Evolutionary conservation across 2,797 vertebrate genomes (phyloP).

Genomic region (Helicolenus hilgendorfi): DNA sequence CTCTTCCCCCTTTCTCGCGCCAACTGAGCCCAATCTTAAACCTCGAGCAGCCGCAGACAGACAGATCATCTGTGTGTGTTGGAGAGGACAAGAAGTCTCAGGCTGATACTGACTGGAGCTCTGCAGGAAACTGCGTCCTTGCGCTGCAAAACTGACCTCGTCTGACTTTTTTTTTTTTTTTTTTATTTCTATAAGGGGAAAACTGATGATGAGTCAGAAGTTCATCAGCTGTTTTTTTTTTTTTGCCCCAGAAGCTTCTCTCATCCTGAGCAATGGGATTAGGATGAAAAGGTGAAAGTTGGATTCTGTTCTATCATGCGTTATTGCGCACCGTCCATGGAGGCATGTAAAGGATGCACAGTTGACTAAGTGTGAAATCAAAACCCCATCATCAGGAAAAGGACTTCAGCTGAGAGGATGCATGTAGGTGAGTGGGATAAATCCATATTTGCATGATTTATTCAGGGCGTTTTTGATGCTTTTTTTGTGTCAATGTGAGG

Average conservation of each 20-base stretch:
- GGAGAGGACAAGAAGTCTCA: conserved; percentile 3
- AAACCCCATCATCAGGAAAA: neutral
- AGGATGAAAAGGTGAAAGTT: conserved; percentile 69
- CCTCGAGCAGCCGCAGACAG: conserved; percentile 42
- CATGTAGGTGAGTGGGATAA: conserved; percentile 67
- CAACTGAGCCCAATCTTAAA: conserved; percentile 69
- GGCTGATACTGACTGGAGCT: conserved; percentile 1
- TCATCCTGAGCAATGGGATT: conserved; percentile 37
- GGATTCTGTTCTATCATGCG: conserved; percentile 32
- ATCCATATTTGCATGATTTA: neutral
- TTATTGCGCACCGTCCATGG: conserved; percentile 31
- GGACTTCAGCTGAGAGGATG: conserved; percentile 63
- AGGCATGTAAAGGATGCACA: conserved; percentile 53
- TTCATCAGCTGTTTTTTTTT: neutral
- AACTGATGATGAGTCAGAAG: conserved; percentile 32
- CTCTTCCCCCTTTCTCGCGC: conserved; percentile 34
- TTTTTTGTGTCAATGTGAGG: neutral
- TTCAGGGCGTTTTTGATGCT: neutral
- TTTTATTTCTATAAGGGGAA: neutral
- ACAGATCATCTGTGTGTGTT: conserved; percentile 48
- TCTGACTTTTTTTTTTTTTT: neutral
- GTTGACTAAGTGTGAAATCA: conserved; percentile 42
- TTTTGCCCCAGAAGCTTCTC: neutral
- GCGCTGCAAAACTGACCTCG: neutral
- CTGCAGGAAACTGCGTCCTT: neutral